Evolutionary conservation across 2,797 vertebrate genomes (phyloP).

Genomic region (Scolopax bukidnonensis): DNA sequence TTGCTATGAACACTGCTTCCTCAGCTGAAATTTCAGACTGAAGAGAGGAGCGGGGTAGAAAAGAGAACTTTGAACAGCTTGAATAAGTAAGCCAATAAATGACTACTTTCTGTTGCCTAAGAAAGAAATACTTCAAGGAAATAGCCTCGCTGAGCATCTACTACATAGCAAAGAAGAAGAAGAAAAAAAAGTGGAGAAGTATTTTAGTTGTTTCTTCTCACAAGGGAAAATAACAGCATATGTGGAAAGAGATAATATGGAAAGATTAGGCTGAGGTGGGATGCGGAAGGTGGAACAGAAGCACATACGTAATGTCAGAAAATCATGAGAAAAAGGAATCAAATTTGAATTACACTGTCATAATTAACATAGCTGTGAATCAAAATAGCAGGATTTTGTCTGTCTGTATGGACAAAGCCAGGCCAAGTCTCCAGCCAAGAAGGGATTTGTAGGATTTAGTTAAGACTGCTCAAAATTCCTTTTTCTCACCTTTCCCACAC

Average conservation of each 20-base stretch:
- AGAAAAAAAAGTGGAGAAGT: neutral
- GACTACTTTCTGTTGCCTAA: neutral
- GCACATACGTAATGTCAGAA: neutral
- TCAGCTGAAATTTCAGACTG: neutral
- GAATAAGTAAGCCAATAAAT: neutral
- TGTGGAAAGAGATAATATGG: neutral
- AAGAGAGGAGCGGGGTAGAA: neutral
- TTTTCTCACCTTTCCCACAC: neutral
- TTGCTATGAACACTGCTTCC: neutral
- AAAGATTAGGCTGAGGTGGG: neutral
- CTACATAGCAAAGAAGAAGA: neutral
- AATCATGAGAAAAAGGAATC: neutral
- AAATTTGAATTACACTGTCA: neutral
- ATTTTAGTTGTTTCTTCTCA: neutral
- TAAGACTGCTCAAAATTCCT: neutral
- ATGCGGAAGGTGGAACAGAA: neutral
- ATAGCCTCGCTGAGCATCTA: neutral
- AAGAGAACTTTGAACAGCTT: neutral
- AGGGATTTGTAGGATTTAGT: neutral
- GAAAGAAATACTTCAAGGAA: constrained; percentile 5
- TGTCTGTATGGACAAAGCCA: neutral
- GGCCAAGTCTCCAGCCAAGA: neutral
- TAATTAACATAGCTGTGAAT: neutral
- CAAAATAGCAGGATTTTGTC: neutral
- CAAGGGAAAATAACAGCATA: neutral